phyloP scores from a whole-genome alignment of 1,140 invertebrate species.

The Scaptomyza hsui region DNA sequence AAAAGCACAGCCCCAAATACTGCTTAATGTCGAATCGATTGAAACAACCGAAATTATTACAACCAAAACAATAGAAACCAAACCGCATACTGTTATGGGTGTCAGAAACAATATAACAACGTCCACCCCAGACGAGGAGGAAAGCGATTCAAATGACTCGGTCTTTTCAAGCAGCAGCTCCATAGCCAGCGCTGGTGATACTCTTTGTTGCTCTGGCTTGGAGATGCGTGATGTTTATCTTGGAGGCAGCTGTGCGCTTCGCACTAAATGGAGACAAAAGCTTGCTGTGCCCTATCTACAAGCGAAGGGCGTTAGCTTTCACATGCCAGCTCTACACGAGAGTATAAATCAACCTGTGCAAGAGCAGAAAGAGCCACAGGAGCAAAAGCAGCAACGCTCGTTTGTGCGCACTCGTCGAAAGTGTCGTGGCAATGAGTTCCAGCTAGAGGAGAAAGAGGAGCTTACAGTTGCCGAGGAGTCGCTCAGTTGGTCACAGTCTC shows the following conservation, averaged over 20 bases:
- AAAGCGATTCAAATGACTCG: conserved; percentile 83
- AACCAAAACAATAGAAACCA: conserved; percentile 75
- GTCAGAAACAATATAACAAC: not conserved
- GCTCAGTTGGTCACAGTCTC: conserved; percentile 79
- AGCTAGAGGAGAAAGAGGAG: conserved; percentile 72
- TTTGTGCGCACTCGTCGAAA: conserved; percentile 75
- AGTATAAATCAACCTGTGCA: conserved; percentile 51
- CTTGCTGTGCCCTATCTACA: conserved; percentile 96
- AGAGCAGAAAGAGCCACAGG: not conserved
- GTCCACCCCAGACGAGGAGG: conserved; percentile 61
- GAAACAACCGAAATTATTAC: conserved; percentile 82
- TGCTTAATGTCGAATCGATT: conserved; percentile 78
- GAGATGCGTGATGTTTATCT: conserved; percentile 85
- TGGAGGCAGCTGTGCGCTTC: conserved; percentile 99
- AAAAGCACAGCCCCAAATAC: conserved; percentile 63
- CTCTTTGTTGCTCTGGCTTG: conserved; percentile 51
- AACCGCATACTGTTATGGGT: conserved; percentile 31
- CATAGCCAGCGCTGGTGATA: conserved; percentile 68
- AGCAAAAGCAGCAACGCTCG: conserved; percentile 49
- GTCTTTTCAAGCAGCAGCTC: conserved; percentile 83
- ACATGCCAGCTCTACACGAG: conserved; percentile 75
- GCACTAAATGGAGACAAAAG: conserved; percentile 95
- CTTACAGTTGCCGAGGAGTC: conserved; percentile 76
- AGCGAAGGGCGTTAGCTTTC: conserved; percentile 93
- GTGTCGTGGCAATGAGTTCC: conserved; percentile 66